These are phyloP conservation scores for Agrochola lota DNA, from an alignment of 2,888 invertebrate species.

Conservation along the genomic window DNA sequence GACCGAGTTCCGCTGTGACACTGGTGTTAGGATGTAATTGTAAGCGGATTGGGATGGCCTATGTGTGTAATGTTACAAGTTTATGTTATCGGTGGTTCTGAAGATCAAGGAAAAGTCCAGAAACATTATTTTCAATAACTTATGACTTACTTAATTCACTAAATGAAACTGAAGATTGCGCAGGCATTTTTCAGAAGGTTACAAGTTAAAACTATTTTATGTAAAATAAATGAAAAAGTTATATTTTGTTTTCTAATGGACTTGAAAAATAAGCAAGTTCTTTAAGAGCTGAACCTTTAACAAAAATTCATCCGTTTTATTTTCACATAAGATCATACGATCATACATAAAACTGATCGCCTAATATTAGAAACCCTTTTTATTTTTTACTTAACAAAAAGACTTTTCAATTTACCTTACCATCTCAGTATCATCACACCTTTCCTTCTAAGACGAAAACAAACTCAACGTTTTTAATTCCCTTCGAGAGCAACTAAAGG, in stretches of 20 bases:
- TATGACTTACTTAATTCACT: not conserved
- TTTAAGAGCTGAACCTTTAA: too few species aligned
- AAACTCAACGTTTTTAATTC: constrained; percentile 45
- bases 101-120: too few species aligned
- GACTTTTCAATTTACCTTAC: not conserved
- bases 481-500: constrained; percentile 58
- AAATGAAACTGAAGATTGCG: not conserved
- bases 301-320: too few species aligned
- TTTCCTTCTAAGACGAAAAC: constrained; percentile 41
- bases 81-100: constrained; percentile 14
- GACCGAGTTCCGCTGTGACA: constrained; percentile 64
- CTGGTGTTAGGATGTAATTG: constrained; percentile 48
- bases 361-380: not conserved
- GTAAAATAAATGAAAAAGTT: too few species aligned
- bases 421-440: not conserved
- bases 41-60: constrained; percentile 46
- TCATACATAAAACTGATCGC: not conserved
- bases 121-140: too few species aligned
- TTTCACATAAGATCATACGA: not conserved
- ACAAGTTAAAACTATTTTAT: too few species aligned
- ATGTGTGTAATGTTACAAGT: constrained; percentile 18
- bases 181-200: too few species aligned
- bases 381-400: not conserved
- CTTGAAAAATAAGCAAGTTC: not conserved
- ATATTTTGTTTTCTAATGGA: too few species aligned